Evolutionary conservation across 1,140 invertebrate species (phyloP), one percentile per base, ranked within the genome.

Genomic region (Drosophila ambigua): DNA sequence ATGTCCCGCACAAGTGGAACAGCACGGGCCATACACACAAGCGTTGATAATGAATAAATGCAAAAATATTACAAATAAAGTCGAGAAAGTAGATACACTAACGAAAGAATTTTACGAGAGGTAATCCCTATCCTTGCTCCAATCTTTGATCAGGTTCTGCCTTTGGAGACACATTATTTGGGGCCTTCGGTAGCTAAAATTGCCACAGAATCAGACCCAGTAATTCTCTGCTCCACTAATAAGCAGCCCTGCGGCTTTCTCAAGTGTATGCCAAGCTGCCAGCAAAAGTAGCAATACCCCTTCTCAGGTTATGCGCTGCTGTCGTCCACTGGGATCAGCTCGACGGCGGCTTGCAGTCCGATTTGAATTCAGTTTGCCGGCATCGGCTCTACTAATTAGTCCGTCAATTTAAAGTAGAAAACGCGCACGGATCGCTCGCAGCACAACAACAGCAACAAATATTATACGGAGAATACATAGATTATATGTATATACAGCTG

Each of bases 321-420:
- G 63, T 52, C 55, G n/a, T 60, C 24, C 13, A 57, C 5, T 16
- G 15, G n/a, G 20, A 71, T 69, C 26, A 69, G 45, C 52, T 49
- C 4, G 48, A 24, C 44, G 28, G 43, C 50, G 16, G 50, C 64
- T 62, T 20, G 50, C 41, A 26, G 55, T 65, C 67, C 13, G 41
- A 76, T 49, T 63, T 71, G 44, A 41, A 51, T 65, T 78, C 75
- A 88, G 82, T 87, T 58, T 59, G 71, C 66, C 75, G 79, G 72
- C 75, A 83, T 68, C 82, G 72, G 53, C 61, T 76, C 79, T 68
- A 79, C 79, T 88, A 88, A 88, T 88, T 79, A 79, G 75, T 89
- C 63, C 72, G 55, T 55, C 78, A 83, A 79, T 83, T 87, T 77
- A 87, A 51, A 74, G 24, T 53, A 52, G 20, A 66, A 66, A 65